These are phyloP conservation scores for Centrocercus urophasianus DNA, from an alignment of 2,113 vertebrate species.

Conservation along the genomic window DNA sequence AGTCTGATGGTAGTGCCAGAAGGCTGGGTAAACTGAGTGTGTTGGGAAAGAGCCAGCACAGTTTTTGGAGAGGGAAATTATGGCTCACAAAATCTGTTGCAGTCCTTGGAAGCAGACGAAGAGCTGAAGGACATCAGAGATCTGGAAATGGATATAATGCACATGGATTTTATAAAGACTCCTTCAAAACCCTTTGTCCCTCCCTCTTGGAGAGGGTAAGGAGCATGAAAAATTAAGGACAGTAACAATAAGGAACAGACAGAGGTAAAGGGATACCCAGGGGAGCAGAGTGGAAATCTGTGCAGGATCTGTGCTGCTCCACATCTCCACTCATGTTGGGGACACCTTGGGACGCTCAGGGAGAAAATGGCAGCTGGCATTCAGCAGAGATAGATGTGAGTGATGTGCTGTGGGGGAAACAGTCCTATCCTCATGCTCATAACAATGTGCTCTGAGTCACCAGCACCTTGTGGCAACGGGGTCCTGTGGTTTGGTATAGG, in stretches of 20 bases:
- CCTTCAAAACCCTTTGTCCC: background rate
- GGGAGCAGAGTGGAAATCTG: background rate
- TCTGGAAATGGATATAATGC: background rate
- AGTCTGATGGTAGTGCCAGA: background rate
- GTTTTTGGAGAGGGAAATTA: background rate
- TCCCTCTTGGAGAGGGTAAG: background rate
- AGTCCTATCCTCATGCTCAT: background rate
- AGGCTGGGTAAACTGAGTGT: background rate
- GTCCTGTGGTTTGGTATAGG: background rate
- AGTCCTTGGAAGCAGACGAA: background rate
- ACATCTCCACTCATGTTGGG: background rate
- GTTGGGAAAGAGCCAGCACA: background rate
- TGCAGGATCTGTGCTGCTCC: background rate
- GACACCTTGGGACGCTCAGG: fast-evolving
- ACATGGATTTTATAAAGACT: background rate
- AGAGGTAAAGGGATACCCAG: background rate
- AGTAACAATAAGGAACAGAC: background rate
- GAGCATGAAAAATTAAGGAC: background rate
- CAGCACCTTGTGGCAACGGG: background rate
- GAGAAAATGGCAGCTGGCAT: background rate
- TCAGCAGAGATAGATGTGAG: background rate
- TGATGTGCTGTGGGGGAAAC: background rate
- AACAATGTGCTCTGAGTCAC: background rate
- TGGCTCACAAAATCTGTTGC: background rate
- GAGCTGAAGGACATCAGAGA: background rate